Evolutionary conservation across 1,140 invertebrate genomes (phyloP).

Genomic region (Theocolax elegans): DNA sequence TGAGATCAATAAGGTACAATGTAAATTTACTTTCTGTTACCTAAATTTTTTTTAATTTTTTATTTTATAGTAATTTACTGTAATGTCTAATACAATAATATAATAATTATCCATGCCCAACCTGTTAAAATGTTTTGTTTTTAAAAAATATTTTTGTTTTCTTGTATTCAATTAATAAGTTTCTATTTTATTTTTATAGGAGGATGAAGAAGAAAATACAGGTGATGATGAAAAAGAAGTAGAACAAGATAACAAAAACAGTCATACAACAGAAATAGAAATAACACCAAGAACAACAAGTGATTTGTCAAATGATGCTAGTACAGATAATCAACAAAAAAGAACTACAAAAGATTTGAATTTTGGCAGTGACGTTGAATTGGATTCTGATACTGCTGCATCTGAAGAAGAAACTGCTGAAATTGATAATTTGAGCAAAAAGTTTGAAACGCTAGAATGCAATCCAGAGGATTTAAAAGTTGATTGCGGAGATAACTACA

Average conservation of each 20-base stretch:
- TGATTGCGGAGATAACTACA: constrained; percentile 48
- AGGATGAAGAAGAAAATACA: constrained; percentile 41
- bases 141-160: too few species aligned
- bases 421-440: constrained; percentile 54
- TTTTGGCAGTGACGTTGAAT: constrained; percentile 37
- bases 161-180: not conserved
- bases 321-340: constrained; percentile 40
- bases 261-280: constrained; percentile 30
- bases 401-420: constrained; percentile 46
- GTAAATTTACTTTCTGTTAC: too few species aligned
- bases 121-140: too few species aligned
- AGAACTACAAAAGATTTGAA: constrained; percentile 35
- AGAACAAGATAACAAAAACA: constrained; percentile 50
- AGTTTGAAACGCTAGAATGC: constrained; percentile 60
- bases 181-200: constrained; percentile 20
- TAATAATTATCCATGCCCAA: too few species aligned
- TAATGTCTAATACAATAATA: too few species aligned
- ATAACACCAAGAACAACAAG: not conserved
- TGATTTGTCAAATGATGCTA: constrained; percentile 2
- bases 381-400: constrained; percentile 49
- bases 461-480: constrained; percentile 53
- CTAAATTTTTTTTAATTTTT: too few species aligned
- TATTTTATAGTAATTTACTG: too few species aligned
- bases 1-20: too few species aligned
- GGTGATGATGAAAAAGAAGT: constrained; percentile 55